Conservation (phyloP, 2,888 invertebrate genomes). For the Philopedon plagiatum region DNA sequence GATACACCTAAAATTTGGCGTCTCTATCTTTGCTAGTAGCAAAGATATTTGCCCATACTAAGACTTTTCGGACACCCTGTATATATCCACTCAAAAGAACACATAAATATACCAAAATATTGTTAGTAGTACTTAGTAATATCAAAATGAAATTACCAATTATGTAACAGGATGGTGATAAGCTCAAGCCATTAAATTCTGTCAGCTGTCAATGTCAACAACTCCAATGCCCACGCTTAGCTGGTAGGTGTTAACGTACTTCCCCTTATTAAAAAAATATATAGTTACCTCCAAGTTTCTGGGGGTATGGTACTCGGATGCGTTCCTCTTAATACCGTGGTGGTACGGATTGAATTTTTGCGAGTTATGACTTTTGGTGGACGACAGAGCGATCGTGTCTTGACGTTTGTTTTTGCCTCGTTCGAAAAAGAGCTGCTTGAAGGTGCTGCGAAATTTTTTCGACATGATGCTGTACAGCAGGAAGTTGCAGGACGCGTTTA, state of each 20-base stretch:
- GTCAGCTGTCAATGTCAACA: slow-evolving; percentile 24
- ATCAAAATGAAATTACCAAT: slow-evolving; percentile 57
- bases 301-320: slow-evolving; percentile 65
- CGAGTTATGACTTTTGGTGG: slow-evolving; percentile 57
- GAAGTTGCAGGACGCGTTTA: slow-evolving; percentile 85
- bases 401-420: slow-evolving; percentile 58
- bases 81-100: too few relatives aligned
- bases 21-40: too few relatives aligned
- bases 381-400: slow-evolving; percentile 60
- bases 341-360: slow-evolving; percentile 59
- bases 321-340: slow-evolving; percentile 61
- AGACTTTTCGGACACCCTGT: too few relatives aligned
- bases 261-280: slow-evolving; percentile 66
- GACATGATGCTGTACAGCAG: slow-evolving; percentile 84
- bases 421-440: slow-evolving; percentile 63
- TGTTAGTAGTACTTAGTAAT: slow-evolving; percentile 12
- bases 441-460: slow-evolving; percentile 79
- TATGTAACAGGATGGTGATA: slow-evolving; percentile 30
- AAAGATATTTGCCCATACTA: too few relatives aligned
- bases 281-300: slow-evolving; percentile 69
- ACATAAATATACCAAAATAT: too few relatives aligned
- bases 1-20: too few relatives aligned
- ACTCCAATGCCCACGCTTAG: slow-evolving; percentile 53
- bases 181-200: slow-evolving; percentile 28
- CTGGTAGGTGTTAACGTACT: slow-evolving; percentile 66